Conservation (phyloP, 2,113 vertebrate species). For the Sinocyclocheilus grahami region DNA sequence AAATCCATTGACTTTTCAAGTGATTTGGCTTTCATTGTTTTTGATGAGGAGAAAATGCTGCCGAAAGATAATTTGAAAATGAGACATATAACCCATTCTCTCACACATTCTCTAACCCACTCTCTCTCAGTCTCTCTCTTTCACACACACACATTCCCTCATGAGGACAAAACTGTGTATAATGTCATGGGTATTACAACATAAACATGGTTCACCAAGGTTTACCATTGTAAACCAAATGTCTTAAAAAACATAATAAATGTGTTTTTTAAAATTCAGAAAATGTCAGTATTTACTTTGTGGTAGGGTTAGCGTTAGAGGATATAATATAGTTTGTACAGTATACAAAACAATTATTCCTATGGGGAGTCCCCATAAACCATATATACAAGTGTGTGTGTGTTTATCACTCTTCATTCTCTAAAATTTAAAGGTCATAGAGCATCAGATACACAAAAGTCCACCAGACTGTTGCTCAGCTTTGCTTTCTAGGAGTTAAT, state of each 20-base stretch:
- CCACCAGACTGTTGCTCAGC: neutral
- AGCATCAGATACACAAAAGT: slow-evolving; percentile 28
- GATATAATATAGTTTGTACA: neutral
- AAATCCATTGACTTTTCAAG: slow-evolving; percentile 55
- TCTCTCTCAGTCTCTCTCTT: too few relatives aligned
- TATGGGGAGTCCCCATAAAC: too few relatives aligned
- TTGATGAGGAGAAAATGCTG: slow-evolving; percentile 19
- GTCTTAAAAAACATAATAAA: neutral
- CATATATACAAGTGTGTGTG: neutral
- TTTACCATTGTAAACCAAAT: neutral
- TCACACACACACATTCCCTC: slow-evolving; percentile 29
- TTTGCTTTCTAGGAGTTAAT: slow-evolving; percentile 38
- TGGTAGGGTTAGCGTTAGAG: neutral
- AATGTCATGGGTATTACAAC: neutral
- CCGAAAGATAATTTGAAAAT: neutral
- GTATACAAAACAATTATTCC: neutral
- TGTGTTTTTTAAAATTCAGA: neutral
- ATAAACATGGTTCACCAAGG: neutral
- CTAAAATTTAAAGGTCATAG: slow-evolving; percentile 23
- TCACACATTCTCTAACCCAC: too few relatives aligned
- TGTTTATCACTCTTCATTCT: slow-evolving; percentile 10
- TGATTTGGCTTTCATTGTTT: slow-evolving; percentile 41
- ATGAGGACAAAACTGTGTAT: neutral
- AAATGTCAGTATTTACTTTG: neutral
- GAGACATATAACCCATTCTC: neutral